Percentiles rank a stretch among this genome's conserved stretches.
phyloP scores from a whole-genome alignment of 1,140 invertebrate species.

The Lepidotrigona ventralis region DNA sequence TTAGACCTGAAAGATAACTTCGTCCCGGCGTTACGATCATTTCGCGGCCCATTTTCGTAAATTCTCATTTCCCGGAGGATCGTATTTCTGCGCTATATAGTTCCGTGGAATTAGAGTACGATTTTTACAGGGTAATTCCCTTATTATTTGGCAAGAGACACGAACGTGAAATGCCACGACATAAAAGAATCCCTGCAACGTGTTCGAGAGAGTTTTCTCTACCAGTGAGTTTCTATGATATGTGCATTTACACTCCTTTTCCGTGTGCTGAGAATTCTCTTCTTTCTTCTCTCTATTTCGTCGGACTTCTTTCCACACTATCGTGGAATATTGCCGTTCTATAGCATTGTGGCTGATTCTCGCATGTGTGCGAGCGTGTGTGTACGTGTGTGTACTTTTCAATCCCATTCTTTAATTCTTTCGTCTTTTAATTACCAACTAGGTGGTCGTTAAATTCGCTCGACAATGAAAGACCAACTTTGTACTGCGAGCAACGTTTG shows the following conservation, averaged over 20 bases:
- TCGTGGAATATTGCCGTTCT: slow-evolving; percentile 40
- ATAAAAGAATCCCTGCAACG: slow-evolving; percentile 45
- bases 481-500: no score
- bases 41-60: background rate
- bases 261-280: background rate
- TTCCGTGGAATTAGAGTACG: slow-evolving; percentile 7
- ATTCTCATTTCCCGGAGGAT: background rate
- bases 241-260: background rate
- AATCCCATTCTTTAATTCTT: background rate
- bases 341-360: background rate
- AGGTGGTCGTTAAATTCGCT: background rate
- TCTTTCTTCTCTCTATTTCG: slow-evolving; percentile 22
- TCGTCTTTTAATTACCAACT: background rate
- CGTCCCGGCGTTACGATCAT: background rate
- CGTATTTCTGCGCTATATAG: background rate
- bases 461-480: background rate
- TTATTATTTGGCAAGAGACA: slow-evolving; percentile 25
- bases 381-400: background rate
- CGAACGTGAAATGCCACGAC: background rate
- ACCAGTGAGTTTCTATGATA: slow-evolving; percentile 17
- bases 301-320: background rate
- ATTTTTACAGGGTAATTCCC: slow-evolving; percentile 30
- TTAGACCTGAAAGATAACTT: background rate
- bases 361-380: no score
- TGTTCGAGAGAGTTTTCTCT: slow-evolving; percentile 22